Conservation (phyloP, 2,888 invertebrate species). For the Ochropacha duplaris region DNA sequence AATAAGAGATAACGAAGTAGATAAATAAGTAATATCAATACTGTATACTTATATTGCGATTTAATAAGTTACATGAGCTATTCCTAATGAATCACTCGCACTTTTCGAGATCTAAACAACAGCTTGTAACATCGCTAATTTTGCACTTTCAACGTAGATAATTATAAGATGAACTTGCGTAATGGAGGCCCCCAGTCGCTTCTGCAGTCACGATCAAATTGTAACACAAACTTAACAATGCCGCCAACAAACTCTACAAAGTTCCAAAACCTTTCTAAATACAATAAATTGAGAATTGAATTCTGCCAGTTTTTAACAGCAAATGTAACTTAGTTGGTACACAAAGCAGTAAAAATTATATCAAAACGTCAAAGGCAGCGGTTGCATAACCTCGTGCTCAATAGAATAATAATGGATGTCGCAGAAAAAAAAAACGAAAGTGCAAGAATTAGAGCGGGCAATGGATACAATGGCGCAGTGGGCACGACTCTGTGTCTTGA, state of each 20-base stretch:
- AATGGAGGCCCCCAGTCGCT: conserved; percentile 64
- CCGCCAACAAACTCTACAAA: conserved; percentile 10
- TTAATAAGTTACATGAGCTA: not conserved
- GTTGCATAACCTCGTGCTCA: conserved; percentile 79
- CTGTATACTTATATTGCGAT: no score
- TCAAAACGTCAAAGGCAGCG: conserved; percentile 76
- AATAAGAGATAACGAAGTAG: no score
- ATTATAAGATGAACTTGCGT: conserved; percentile 73
- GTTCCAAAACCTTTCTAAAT: conserved; percentile 20
- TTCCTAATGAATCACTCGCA: not conserved
- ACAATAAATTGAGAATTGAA: conserved; percentile 26
- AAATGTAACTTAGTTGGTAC: conserved; percentile 34
- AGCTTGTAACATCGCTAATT: conserved; percentile 57
- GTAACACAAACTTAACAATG: conserved; percentile 43
- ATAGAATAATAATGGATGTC: conserved; percentile 80
- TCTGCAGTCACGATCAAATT: conserved; percentile 77
- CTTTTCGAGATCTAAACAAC: conserved; percentile 19
- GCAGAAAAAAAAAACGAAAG: conserved; percentile 79
- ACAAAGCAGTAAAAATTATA: conserved; percentile 79
- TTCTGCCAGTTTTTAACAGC: conserved; percentile 14
- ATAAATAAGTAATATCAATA: no score
- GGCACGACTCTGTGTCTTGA: conserved; percentile 52
- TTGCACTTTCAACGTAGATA: conserved; percentile 76
- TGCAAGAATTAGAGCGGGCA: conserved; percentile 74
- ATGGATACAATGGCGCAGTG: conserved; percentile 71